phyloP scores from a whole-genome alignment of 2,113 vertebrate genomes.

The Rana temporaria region DNA sequence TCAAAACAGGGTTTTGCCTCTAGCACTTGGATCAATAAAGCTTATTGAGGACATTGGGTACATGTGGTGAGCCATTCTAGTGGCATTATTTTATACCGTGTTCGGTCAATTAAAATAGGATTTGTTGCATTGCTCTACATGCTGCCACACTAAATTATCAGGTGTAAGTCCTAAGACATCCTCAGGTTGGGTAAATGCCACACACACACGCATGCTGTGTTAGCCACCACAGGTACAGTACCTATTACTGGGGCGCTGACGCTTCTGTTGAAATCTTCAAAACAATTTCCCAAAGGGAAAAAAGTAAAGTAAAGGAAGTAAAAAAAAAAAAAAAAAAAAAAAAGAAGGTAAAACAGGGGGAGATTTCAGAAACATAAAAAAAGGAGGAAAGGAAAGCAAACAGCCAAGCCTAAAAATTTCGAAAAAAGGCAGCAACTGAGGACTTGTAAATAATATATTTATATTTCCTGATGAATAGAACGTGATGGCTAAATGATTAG shows the following conservation, averaged over 20 bases:
- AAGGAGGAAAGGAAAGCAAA: slow-evolving; percentile 57
- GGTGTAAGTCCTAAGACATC: not conserved
- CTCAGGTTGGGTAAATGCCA: not conserved
- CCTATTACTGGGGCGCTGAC: slow-evolving; percentile 95
- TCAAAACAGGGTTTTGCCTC: too few species aligned
- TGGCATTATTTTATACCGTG: too few species aligned
- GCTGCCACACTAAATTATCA: too few species aligned
- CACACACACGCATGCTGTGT: slow-evolving; percentile 23
- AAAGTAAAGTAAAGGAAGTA: slow-evolving; percentile 74
- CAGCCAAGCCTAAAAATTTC: not conserved
- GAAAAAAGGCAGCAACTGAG: too few species aligned
- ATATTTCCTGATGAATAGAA: too few species aligned
- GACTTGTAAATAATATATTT: too few species aligned
- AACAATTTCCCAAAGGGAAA: slow-evolving; percentile 75
- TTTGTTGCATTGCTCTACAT: too few species aligned
- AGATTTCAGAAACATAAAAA: slow-evolving; percentile 63
- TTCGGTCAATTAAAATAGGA: too few species aligned
- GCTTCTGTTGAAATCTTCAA: slow-evolving; percentile 91
- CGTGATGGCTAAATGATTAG: too few species aligned
- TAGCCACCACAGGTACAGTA: slow-evolving; percentile 75
- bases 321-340: slow-evolving; percentile 70
- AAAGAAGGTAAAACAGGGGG: slow-evolving; percentile 71
- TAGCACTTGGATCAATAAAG: too few species aligned
- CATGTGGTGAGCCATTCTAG: too few species aligned
- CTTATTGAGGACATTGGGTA: too few species aligned